phyloP scores from a whole-genome alignment of 2,888 invertebrate genomes.

The Agrotis exclamationis region DNA sequence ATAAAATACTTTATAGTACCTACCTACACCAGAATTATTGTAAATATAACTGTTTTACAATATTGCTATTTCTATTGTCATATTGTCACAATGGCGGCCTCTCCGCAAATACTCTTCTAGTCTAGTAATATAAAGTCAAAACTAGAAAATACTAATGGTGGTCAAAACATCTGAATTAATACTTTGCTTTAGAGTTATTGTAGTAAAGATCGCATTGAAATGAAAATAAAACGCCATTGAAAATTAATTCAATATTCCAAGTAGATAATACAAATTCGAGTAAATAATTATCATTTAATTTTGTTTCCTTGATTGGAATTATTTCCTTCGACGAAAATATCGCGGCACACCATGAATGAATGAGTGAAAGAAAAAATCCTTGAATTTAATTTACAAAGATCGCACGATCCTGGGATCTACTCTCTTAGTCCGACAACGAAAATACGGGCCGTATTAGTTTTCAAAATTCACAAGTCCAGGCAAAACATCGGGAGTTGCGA shows the following conservation, averaged over 20 bases:
- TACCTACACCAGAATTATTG: too few species aligned
- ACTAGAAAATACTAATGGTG: too few species aligned
- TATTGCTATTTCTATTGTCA: too few species aligned
- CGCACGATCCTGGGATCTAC: conserved; percentile 4
- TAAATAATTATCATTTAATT: neutral
- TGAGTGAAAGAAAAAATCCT: neutral
- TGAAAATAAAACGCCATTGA: neutral
- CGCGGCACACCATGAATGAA: neutral
- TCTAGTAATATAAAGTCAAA: too few species aligned
- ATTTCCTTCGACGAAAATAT: neutral
- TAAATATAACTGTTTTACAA: too few species aligned
- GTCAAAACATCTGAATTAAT: neutral
- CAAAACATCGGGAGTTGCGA: too few species aligned
- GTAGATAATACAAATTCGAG: neutral
- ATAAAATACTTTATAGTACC: too few species aligned
- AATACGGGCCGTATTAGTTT: too few species aligned
- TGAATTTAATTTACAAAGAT: conserved; percentile 24
- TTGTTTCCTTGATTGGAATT: neutral
- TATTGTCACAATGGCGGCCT: too few species aligned
- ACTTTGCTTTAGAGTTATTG: neutral
- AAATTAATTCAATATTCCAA: neutral
- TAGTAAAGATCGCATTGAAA: neutral
- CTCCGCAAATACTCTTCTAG: too few species aligned
- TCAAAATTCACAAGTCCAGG: too few species aligned
- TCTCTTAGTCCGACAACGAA: too few species aligned